phyloP scores from a whole-genome alignment of 2,113 vertebrate species.

The Polypterus bichir region DNA sequence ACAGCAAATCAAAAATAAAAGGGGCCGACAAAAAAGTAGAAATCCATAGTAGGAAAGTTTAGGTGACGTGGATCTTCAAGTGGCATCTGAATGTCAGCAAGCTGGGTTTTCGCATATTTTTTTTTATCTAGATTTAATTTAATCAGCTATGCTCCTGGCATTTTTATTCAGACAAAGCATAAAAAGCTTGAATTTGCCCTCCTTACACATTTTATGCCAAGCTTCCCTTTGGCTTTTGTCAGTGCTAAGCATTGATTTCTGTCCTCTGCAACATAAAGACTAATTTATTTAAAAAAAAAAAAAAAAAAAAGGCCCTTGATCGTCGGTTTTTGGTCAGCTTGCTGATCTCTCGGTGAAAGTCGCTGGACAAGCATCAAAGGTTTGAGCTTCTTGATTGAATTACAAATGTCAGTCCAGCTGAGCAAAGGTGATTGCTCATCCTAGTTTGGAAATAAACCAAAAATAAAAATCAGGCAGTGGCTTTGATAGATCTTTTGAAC shows the following conservation, averaged over 20 bases:
- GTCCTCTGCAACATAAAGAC: background rate
- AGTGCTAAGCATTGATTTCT: background rate
- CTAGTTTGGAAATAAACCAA: background rate
- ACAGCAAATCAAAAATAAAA: too few species aligned
- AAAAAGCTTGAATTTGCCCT: too few species aligned
- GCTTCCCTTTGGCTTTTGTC: background rate
- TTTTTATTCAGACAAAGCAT: too few species aligned
- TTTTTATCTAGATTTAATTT: too few species aligned
- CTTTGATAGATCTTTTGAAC: slow-evolving; percentile 9
- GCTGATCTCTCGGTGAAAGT: slow-evolving; percentile 1
- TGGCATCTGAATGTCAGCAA: too few species aligned
- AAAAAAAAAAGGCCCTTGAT: background rate
- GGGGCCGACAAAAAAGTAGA: too few species aligned
- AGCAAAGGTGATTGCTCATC: background rate
- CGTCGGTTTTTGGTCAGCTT: slow-evolving; percentile 2
- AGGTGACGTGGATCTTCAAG: too few species aligned
- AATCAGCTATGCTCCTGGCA: too few species aligned
- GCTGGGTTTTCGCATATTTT: too few species aligned
- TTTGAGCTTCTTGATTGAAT: slow-evolving; percentile 8
- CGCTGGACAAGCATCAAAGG: slow-evolving; percentile 1
- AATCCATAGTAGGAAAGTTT: too few species aligned
- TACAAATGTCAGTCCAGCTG: background rate
- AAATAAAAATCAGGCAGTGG: background rate
- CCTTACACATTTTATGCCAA: background rate
- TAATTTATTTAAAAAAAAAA: background rate